Evolutionary conservation across 2,888 invertebrate species (phyloP), one percentile per base, ranked within the genome.

Genomic region (Caenorhabditis becei): DNA sequence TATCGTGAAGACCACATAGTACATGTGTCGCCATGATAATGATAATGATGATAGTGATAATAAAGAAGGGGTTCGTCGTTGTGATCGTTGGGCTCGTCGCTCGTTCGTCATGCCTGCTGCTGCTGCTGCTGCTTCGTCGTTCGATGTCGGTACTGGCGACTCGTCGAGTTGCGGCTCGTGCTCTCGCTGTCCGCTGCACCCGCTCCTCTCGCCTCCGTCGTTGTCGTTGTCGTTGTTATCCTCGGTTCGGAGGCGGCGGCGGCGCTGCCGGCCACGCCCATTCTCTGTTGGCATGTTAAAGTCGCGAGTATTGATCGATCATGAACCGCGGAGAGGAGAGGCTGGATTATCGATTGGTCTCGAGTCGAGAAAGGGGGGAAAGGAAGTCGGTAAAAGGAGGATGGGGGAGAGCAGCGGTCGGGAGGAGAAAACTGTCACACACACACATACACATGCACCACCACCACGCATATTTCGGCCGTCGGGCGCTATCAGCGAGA

Each of bases 191-290:
- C 66, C 59, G 74, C 74, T 74, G 74, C 74, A 66, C 59, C 74
- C 74, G 66, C 74, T 74, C 74, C 41, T 41, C 41, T 23, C 44
- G 18, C 23, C 37, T 18, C 28, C 59, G 59, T 23, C 54, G 41
- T 59, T 35, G 59, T 37, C 54, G 41, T 65, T 61, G 54, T 53
- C 66, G 56, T 71, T 71, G 71, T 71, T 71, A 71, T 71, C 71
- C 71, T 71, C 71, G 56, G 71, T 71, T 71, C 58, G 18, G 18
- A 75, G 62, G 47, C 62, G 49, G 49, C 47, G 47, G 41, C 47
- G 62, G 49, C 66, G 69, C 67, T 56, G 58, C 58, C 58, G 70
- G 65, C 77, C 77, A 77, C 77, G 77, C 77, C 77, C 77, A 69
- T 54, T 66, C 54, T 70, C 70, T 70, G 63, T 49, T 54, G 51